Conservation (phyloP, 2,113 vertebrate genomes). For the Bostrychus sinensis region DNA sequence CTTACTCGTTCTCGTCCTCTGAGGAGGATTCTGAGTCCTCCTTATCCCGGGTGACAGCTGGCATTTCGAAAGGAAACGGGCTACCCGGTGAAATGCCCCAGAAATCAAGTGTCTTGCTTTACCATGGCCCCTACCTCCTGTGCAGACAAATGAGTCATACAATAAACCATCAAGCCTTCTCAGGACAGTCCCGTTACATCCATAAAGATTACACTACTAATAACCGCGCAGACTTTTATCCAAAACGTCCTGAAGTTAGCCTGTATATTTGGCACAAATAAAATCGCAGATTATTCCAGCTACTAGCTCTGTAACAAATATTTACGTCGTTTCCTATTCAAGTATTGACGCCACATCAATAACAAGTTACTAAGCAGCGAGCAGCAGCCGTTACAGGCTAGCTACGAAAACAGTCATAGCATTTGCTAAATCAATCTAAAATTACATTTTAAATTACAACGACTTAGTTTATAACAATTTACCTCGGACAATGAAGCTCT, state of each 20-base stretch:
- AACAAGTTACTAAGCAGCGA: not conserved
- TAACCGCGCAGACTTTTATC: not conserved
- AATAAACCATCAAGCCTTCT: not conserved
- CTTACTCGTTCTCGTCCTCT: slow-evolving; percentile 83
- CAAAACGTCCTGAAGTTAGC: too few species aligned
- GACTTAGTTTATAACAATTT: slow-evolving; percentile 1
- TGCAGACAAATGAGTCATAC: slow-evolving; percentile 1
- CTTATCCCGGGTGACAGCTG: slow-evolving; percentile 81
- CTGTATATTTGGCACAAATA: too few species aligned
- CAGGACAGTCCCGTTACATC: not conserved
- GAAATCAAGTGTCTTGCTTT: slow-evolving; percentile 42
- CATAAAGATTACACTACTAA: not conserved
- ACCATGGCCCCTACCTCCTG: slow-evolving; percentile 46
- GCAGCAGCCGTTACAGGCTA: slow-evolving; percentile 2
- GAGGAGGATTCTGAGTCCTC: slow-evolving; percentile 83
- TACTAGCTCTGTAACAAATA: not conserved
- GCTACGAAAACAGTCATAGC: not conserved
- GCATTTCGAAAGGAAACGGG: slow-evolving; percentile 80
- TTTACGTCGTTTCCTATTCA: not conserved
- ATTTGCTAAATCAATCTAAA: slow-evolving; percentile 8
- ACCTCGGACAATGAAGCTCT: not conserved
- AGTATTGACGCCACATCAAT: not conserved
- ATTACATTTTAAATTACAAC: not conserved
- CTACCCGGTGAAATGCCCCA: slow-evolving; percentile 43
- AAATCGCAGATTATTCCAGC: too few species aligned